Base-by-base conservation (phyloP, 2,888 invertebrate genomes). In the Patella caerulea region DNA sequence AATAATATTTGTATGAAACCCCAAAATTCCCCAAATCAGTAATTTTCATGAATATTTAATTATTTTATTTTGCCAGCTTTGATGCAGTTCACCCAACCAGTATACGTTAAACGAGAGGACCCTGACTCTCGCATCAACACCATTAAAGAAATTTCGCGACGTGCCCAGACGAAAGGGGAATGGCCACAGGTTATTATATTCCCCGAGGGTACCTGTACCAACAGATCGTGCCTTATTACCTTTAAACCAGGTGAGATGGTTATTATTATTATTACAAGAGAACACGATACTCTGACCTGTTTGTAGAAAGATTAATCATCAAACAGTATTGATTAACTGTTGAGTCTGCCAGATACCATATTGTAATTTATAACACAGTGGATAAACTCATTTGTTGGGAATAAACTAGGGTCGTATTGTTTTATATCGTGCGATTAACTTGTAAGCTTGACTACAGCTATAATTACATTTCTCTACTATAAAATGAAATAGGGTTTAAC, bases 101-200 rank as follows among this genome's bases (percentile, higher is more conserved):
- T 98, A 72, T 97, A 97, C 91, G 98, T 98, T 65, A 95, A 96
- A 94, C 93, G 98, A 76, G 97, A 98, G 88, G 97, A 97, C 93
- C 96, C 97, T 0, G 95, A 97, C 91, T 98, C 98, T 0, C 93
- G 98, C 11, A 96, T 96, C 89, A 96, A 96, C 87, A 96, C 98
- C 5, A 96, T 97, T 88, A 95, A 95, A 90, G 96, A 97, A 91
- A 98, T 98, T 83, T 95, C 96, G 69, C 94, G 94, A 78, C 93
- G 98, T 80, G 96, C 96, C 0, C 95, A 95, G 9, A 96, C 96
- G 0, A 83, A 82, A 7, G 94, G 95, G 3, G 94, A 95, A 83
- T 98, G 98, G 97, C 97, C 97, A 0, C 97, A 97, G 94, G 95
- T 98, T 75, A 94, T 97, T 80, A 97, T 98, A 88, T 98, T 98